Percentiles rank a stretch among this genome's conserved stretches.
phyloP scores from a whole-genome alignment of 2,113 vertebrate genomes.

The Cathartes aura region DNA sequence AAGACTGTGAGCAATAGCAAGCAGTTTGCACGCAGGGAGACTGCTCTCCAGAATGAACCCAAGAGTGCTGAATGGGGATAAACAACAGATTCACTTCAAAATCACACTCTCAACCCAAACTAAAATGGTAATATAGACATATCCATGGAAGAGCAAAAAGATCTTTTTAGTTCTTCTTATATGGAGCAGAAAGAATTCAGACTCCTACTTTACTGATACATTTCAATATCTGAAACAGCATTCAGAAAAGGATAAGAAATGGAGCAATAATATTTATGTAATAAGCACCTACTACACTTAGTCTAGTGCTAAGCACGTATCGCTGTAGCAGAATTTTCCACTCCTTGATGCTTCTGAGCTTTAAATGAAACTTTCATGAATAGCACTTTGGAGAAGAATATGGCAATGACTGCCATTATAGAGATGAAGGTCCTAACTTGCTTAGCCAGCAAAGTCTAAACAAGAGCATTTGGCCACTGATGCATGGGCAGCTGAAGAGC shows the following conservation, averaged over 20 bases:
- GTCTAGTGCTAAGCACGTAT: not conserved
- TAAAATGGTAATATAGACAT: not conserved
- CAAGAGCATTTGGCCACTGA: not conserved
- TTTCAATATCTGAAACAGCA: not conserved
- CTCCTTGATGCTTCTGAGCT: not conserved
- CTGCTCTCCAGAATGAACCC: not conserved
- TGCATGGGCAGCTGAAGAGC: not conserved
- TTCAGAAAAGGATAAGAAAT: not conserved
- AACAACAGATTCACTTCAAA: not conserved
- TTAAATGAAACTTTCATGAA: not conserved
- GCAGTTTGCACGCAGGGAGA: not conserved
- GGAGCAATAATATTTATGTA: not conserved
- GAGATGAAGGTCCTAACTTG: not conserved
- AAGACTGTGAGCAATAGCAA: not conserved
- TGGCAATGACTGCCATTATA: not conserved
- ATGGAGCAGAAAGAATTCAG: not conserved
- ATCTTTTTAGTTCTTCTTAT: not conserved
- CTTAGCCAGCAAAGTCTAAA: not conserved
- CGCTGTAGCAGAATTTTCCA: not conserved
- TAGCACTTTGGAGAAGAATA: not conserved
- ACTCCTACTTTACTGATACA: not conserved
- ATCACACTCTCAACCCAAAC: not conserved
- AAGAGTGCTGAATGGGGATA: not conserved
- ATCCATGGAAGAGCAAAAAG: not conserved
- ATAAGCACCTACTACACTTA: not conserved